These are phyloP conservation scores for Cantharis nigra DNA, from an alignment of 2,888 invertebrate species.

Conservation along the genomic window DNA sequence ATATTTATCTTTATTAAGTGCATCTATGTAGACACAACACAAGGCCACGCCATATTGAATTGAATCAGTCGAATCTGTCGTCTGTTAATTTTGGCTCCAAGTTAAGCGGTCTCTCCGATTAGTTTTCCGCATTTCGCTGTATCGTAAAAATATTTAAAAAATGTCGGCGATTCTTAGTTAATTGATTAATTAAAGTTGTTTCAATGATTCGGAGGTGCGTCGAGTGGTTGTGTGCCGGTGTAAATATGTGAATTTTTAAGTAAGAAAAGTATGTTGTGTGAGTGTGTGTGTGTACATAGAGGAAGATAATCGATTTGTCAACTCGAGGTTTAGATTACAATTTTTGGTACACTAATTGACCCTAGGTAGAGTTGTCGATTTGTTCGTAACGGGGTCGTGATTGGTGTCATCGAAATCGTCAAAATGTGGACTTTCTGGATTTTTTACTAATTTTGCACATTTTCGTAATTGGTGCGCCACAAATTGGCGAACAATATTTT, in stretches of 20 bases:
- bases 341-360: constrained; percentile 60
- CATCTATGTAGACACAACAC: constrained; percentile 51
- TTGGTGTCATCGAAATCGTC: constrained; percentile 52
- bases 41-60: constrained; percentile 65
- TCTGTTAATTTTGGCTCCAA: constrained; percentile 62
- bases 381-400: constrained; percentile 49
- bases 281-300: constrained; percentile 49
- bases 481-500: constrained; percentile 32
- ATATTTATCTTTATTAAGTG: constrained; percentile 39
- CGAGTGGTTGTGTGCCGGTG: constrained; percentile 22
- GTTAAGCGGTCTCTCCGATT: constrained; percentile 49
- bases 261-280: constrained; percentile 45
- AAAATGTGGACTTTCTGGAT: constrained; percentile 29
- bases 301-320: constrained; percentile 62
- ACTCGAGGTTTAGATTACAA: constrained; percentile 59
- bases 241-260: constrained; percentile 36
- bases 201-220: constrained; percentile 15
- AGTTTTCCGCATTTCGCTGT: constrained; percentile 44
- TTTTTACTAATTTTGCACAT: constrained; percentile 23
- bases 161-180: background rate
- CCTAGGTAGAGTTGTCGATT: constrained; percentile 55
- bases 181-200: constrained; percentile 9
- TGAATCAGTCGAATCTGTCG: constrained; percentile 61
- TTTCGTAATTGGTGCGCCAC: constrained; percentile 29
- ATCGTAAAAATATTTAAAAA: constrained; percentile 19